phyloP scores from a whole-genome alignment of 2,113 vertebrate species.

The Phylloscopus trochilus region DNA sequence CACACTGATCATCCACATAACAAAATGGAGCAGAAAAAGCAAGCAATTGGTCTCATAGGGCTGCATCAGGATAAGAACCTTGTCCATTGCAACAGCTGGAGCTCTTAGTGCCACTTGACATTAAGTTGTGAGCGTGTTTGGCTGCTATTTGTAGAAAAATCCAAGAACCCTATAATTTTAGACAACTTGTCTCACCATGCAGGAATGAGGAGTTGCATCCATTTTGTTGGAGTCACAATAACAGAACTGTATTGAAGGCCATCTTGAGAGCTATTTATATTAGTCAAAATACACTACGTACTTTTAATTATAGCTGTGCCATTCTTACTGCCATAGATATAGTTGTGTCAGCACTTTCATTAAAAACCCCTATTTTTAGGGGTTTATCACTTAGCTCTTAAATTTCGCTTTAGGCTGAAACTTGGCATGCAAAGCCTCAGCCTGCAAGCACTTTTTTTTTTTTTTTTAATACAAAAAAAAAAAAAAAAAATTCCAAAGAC shows the following conservation, averaged over 20 bases:
- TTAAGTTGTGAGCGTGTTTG: not conserved
- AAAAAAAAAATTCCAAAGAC: not conserved
- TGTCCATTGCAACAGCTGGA: not conserved
- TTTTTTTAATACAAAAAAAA: not conserved
- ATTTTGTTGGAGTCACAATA: not conserved
- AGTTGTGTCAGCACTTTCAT: conserved; percentile 53
- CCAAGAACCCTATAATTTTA: not conserved
- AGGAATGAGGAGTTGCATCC: not conserved
- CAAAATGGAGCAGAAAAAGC: not conserved
- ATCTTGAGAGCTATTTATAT: conserved; percentile 29
- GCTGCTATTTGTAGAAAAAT: not conserved
- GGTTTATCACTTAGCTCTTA: conserved; percentile 43
- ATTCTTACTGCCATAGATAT: not conserved
- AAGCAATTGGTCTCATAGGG: not conserved
- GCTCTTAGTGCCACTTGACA: not conserved
- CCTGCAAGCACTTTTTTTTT: not conserved
- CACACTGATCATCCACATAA: not conserved
- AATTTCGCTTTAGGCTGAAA: conserved; percentile 63
- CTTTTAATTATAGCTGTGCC: conserved; percentile 44
- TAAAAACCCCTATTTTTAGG: conserved; percentile 66
- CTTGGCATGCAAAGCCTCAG: conserved; percentile 29
- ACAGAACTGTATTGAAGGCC: not conserved
- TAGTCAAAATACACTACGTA: not conserved
- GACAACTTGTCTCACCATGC: not conserved
- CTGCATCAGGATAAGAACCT: not conserved